Evolutionary conservation across 2,888 invertebrate species (phyloP).

Genomic region (Hartigia nigra): DNA sequence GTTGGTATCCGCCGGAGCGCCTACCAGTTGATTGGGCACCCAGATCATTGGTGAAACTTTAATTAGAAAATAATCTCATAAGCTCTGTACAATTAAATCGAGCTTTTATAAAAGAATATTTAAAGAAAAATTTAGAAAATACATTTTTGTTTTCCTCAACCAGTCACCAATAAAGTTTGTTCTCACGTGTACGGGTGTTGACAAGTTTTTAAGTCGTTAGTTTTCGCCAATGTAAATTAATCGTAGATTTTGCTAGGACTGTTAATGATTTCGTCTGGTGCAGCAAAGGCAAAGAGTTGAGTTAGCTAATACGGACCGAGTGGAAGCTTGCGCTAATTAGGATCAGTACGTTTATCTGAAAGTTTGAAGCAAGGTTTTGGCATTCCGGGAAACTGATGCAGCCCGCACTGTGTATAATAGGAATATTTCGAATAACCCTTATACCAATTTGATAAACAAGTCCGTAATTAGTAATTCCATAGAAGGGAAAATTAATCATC

Average conservation of each 20-base stretch:
- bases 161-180: not conserved
- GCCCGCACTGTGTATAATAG: not conserved
- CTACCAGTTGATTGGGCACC: constrained; percentile 94
- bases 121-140: not conserved
- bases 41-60: constrained; percentile 94
- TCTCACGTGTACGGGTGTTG: not conserved
- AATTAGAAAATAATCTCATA: constrained; percentile 47
- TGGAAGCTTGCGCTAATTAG: constrained; percentile 61
- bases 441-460: not conserved
- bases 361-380: constrained; percentile 50
- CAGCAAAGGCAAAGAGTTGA: not conserved
- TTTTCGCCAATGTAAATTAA: not conserved
- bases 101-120: not conserved
- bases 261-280: not conserved
- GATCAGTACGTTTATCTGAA: constrained; percentile 53
- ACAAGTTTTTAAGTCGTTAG: not conserved
- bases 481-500: not conserved
- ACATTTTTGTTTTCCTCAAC: not conserved
- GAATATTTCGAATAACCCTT: not conserved
- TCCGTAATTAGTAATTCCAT: not conserved
- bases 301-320: not conserved
- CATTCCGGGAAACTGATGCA: constrained; percentile 25
- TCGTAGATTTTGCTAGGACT: not conserved
- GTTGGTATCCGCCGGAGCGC: constrained; percentile 90
- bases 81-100: not conserved